Conservation (phyloP, 2,797 vertebrate genomes). For the Coendou prehensilis region DNA sequence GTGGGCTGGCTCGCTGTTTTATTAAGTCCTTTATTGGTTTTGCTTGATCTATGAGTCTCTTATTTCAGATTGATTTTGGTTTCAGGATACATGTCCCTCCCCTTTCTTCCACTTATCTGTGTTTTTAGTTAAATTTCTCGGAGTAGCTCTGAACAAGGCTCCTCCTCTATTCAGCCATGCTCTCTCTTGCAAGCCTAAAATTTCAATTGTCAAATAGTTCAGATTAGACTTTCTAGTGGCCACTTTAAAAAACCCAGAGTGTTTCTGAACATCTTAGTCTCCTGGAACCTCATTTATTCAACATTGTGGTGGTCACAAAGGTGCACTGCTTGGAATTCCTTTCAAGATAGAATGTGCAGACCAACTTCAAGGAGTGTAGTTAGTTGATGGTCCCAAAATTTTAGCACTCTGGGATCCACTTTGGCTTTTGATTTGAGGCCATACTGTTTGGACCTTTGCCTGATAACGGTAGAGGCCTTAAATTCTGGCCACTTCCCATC, state of each 20-base stretch:
- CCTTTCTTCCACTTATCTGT: neutral
- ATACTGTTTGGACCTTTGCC: too few species aligned
- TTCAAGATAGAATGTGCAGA: neutral
- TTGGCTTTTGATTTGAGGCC: neutral
- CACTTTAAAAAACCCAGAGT: neutral
- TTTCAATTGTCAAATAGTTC: neutral
- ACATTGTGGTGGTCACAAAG: neutral
- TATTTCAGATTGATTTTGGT: too few species aligned
- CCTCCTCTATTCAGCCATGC: neutral
- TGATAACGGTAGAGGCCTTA: neutral
- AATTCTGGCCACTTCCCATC: neutral
- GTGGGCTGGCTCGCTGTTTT: neutral
- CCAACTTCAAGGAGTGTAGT: neutral
- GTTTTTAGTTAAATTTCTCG: neutral
- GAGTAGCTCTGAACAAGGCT: neutral
- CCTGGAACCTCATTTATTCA: neutral
- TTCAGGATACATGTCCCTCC: neutral
- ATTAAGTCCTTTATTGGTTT: neutral
- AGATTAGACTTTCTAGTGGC: conserved; percentile 32
- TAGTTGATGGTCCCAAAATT: neutral
- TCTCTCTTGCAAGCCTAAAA: neutral
- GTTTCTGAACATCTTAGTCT: neutral
- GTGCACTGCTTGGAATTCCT: neutral
- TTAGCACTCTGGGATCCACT: neutral
- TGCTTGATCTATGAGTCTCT: neutral